Evolutionary conservation across 2,113 vertebrate species (phyloP).

Genomic region (Chamaetylas fuelleborni): DNA sequence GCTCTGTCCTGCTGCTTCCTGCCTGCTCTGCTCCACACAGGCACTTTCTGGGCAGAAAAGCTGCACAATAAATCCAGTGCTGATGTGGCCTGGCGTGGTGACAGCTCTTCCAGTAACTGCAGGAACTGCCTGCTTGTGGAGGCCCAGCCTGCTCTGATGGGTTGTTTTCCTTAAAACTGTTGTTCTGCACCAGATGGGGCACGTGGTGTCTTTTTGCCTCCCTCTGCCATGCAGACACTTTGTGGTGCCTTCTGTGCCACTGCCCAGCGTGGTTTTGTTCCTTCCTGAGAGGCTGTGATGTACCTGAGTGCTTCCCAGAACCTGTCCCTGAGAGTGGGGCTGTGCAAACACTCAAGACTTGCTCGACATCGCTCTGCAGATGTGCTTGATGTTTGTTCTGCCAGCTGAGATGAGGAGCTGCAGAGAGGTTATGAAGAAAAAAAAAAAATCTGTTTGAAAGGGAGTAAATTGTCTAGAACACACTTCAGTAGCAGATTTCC

Average conservation of each 20-base stretch:
- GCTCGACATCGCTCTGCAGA: neutral
- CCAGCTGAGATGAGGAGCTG: slow-evolving; percentile 19
- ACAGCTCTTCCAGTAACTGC: slow-evolving; percentile 51
- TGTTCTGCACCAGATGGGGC: neutral
- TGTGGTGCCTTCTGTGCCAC: neutral
- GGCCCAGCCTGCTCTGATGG: neutral
- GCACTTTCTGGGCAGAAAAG: slow-evolving; percentile 4
- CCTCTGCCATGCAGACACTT: neutral
- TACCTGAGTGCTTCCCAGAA: neutral
- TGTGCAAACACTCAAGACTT: neutral
- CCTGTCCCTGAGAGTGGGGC: rapidly evolving
- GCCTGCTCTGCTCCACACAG: slow-evolving; percentile 1
- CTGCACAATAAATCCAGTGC: neutral
- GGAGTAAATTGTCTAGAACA: neutral
- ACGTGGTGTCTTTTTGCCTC: neutral
- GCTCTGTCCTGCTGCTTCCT: neutral
- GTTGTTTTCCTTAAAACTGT: neutral
- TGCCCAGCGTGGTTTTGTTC: neutral
- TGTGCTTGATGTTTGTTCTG: neutral
- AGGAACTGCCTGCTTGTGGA: neutral
- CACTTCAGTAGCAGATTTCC: slow-evolving; percentile 28
- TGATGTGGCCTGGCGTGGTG: slow-evolving; percentile 48
- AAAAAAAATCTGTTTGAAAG: neutral
- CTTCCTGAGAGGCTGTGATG: neutral
- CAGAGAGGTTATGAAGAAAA: neutral